Percentiles rank a stretch among this genome's conserved stretches.
These are phyloP conservation scores for Eulacestoma nigropectus DNA, from an alignment of 2,113 vertebrate species.

Conservation along the genomic window DNA sequence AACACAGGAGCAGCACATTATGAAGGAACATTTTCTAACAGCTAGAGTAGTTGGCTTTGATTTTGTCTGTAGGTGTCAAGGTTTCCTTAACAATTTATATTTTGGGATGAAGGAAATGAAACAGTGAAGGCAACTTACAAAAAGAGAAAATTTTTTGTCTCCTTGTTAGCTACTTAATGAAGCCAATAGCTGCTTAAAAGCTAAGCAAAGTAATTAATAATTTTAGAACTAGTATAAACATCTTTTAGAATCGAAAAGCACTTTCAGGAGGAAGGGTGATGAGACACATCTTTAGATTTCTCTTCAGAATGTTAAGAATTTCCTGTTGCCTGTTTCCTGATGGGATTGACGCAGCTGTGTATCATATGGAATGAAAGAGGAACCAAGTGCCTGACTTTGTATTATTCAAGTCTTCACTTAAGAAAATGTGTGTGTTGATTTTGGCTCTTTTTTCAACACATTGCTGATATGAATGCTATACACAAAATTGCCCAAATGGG, in stretches of 20 bases:
- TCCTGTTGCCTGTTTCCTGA: conserved; percentile 54
- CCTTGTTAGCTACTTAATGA: conserved; percentile 31
- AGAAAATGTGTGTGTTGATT: conserved; percentile 24
- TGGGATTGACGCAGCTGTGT: conserved; percentile 17
- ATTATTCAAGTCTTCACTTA: background rate
- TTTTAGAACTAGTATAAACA: conserved; percentile 41
- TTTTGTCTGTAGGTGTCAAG: conserved; percentile 37
- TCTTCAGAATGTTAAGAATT: conserved; percentile 67
- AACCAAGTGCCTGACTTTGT: conserved; percentile 2
- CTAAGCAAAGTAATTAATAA: conserved; percentile 30
- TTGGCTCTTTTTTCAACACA: background rate
- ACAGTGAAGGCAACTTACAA: background rate
- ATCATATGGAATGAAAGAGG: conserved; percentile 51
- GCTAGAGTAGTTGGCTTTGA: conserved; percentile 13
- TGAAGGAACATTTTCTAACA: conserved; percentile 39
- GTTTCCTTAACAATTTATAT: conserved; percentile 16
- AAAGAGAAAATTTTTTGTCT: background rate
- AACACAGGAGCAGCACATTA: conserved; percentile 44
- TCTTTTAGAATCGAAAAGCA: conserved; percentile 31
- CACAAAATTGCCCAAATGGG: background rate
- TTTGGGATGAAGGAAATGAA: conserved; percentile 1
- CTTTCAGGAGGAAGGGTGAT: conserved; percentile 54
- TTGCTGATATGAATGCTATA: background rate
- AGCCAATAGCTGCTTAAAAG: conserved; percentile 28
- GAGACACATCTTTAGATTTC: conserved; percentile 58